Conservation (phyloP, 2,113 vertebrate genomes). For the Calonectris borealis region DNA sequence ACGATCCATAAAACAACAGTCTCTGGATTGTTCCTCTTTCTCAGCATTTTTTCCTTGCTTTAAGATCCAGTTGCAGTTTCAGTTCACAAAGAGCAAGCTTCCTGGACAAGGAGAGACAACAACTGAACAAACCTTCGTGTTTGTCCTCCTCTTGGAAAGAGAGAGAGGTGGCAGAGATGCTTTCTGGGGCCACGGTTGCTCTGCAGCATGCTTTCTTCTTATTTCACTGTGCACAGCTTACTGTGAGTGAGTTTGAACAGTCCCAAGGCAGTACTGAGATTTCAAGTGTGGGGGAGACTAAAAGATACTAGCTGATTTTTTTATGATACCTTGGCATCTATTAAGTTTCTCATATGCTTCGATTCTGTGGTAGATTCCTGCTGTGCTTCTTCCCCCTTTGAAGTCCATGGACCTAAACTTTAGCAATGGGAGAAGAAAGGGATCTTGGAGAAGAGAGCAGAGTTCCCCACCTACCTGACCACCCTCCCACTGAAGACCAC, state of each 20-base stretch:
- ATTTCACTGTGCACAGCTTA: neutral
- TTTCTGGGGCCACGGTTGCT: neutral
- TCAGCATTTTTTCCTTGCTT: neutral
- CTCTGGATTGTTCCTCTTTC: neutral
- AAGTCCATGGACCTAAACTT: neutral
- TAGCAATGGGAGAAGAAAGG: neutral
- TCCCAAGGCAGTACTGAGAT: neutral
- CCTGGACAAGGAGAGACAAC: neutral
- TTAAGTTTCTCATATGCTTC: neutral
- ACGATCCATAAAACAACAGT: neutral
- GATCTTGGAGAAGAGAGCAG: neutral
- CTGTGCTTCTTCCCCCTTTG: neutral
- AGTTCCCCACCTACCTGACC: neutral
- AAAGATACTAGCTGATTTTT: neutral
- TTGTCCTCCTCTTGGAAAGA: neutral
- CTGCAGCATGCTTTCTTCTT: neutral
- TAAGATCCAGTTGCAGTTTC: neutral
- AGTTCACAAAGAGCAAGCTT: neutral
- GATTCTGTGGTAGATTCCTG: neutral
- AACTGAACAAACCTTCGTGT: neutral
- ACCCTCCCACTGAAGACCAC: neutral
- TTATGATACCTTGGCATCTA: neutral
- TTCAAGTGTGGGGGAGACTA: neutral
- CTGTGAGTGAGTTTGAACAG: neutral
- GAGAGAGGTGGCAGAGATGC: neutral